Conservation (phyloP, 53 echinoderm and acorn worm genomes). For the Pentamera pediparva region DNA sequence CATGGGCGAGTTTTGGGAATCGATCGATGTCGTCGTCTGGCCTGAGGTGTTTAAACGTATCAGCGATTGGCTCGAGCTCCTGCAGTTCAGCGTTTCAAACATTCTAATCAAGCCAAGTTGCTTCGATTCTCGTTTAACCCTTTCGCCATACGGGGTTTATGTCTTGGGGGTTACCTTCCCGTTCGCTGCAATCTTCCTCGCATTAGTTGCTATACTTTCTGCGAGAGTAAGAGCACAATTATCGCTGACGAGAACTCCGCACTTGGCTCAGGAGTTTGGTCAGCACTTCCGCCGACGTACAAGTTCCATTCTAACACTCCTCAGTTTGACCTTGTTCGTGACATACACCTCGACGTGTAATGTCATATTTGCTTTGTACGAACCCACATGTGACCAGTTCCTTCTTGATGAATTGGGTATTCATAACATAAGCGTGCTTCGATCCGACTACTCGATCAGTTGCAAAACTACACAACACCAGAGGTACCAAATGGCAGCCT, state of each 20-base stretch:
- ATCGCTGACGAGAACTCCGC: too few species aligned
- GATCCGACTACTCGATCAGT: constrained; percentile 51
- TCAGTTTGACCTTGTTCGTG: constrained; percentile 38
- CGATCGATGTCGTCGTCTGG: not conserved
- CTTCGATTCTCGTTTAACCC: too few species aligned
- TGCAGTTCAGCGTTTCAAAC: not conserved
- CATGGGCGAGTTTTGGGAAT: constrained; percentile 31
- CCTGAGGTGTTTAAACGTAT: not conserved
- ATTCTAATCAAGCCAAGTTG: constrained; percentile 15
- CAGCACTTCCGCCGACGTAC: not conserved
- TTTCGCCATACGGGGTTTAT: too few species aligned
- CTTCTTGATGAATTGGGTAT: constrained; percentile 30
- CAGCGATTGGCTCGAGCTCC: not conserved
- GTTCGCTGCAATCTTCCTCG: too few species aligned
- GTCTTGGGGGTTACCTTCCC: too few species aligned
- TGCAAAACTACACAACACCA: constrained; percentile 29
- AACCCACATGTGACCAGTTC: constrained; percentile 44
- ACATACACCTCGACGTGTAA: constrained; percentile 49
- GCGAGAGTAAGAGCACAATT: too few species aligned
- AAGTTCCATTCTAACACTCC: not conserved
- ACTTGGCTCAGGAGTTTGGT: too few species aligned
- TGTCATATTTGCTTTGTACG: constrained; percentile 37
- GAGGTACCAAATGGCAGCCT: constrained; percentile 34
- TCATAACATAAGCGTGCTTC: constrained; percentile 1
- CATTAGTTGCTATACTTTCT: too few species aligned